Conservation (phyloP, 1,140 invertebrate species). For the Bicyclus anynana region DNA sequence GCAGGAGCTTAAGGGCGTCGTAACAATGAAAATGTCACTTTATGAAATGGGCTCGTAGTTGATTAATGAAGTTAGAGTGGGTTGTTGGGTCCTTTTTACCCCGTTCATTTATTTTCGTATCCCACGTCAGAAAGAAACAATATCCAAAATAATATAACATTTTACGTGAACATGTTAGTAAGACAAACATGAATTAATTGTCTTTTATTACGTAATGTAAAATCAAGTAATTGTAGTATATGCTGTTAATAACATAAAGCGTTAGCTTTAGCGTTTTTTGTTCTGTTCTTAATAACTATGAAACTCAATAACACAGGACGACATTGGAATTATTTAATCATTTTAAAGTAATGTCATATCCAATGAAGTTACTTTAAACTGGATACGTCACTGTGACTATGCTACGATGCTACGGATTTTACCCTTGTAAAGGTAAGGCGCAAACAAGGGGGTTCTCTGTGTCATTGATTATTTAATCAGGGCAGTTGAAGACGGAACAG, state of each 20-base stretch:
- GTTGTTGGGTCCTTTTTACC: constrained; percentile 49
- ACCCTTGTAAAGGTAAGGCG: background rate
- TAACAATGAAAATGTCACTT: constrained; percentile 73
- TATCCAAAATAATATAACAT: constrained; percentile 38
- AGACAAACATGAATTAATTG: background rate
- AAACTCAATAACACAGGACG: too few relatives aligned
- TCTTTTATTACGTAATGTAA: background rate
- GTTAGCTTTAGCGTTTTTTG: too few relatives aligned
- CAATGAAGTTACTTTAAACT: background rate
- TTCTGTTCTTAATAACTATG: too few relatives aligned
- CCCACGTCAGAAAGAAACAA: constrained; percentile 32
- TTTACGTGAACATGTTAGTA: background rate
- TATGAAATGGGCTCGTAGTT: constrained; percentile 60
- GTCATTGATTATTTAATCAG: constrained; percentile 48
- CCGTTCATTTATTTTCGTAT: constrained; percentile 53
- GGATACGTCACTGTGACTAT: background rate
- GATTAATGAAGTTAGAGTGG: constrained; percentile 65
- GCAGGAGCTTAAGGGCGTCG: constrained; percentile 53
- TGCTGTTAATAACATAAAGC: too few relatives aligned
- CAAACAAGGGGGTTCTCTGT: background rate
- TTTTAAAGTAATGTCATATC: background rate
- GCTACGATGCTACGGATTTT: background rate
- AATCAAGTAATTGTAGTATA: too few relatives aligned
- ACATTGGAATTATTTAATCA: too few relatives aligned
- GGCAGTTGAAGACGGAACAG: constrained; percentile 27